These are phyloP conservation scores for Chloropsis cyanopogon DNA, from an alignment of 2,113 vertebrate species.

Conservation along the genomic window DNA sequence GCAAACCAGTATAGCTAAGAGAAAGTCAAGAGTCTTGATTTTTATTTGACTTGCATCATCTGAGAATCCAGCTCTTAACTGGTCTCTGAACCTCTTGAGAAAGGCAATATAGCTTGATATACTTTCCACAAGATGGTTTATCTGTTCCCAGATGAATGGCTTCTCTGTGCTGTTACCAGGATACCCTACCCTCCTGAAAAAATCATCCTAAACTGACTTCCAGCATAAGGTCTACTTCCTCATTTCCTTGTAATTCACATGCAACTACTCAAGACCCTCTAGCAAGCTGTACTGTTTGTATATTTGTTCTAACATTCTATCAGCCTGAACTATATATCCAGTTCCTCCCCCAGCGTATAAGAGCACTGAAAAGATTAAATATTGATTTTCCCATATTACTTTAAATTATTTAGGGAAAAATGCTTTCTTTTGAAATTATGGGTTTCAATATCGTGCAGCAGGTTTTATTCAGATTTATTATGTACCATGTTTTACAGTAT, in stretches of 20 bases:
- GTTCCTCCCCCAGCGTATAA: background rate
- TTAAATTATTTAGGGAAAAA: conserved; percentile 21
- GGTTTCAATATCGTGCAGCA: background rate
- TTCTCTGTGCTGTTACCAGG: background rate
- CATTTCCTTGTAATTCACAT: background rate
- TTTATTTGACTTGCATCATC: background rate
- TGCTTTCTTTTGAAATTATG: conserved; percentile 11
- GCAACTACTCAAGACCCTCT: background rate
- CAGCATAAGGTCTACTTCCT: background rate
- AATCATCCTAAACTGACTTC: background rate
- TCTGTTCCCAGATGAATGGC: background rate
- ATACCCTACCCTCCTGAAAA: background rate
- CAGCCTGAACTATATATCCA: conserved; percentile 1
- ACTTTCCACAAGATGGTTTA: background rate
- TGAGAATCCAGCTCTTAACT: background rate
- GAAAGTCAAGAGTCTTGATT: background rate
- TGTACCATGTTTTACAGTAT: background rate
- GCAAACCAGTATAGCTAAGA: background rate
- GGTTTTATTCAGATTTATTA: conserved; percentile 31
- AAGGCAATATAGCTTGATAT: background rate
- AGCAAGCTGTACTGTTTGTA: background rate
- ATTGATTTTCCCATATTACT: conserved; percentile 62
- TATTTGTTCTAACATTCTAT: background rate
- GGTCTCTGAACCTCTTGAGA: background rate
- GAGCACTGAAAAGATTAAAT: conserved; percentile 53